phyloP scores from a whole-genome alignment of 2,888 invertebrate species.

The Cerceris rybyensis region DNA sequence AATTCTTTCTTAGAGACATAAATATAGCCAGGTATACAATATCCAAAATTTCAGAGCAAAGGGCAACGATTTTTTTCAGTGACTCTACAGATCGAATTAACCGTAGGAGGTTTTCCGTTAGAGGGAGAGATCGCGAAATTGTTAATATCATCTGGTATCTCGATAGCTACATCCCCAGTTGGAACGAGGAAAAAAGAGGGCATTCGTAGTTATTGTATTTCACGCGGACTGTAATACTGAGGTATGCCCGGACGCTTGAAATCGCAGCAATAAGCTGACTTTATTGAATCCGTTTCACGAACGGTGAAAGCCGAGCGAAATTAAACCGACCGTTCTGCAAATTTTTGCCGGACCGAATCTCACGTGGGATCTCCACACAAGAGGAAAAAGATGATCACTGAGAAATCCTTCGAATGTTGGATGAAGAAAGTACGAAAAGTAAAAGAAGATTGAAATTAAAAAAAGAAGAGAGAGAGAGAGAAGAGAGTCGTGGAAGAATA shows the following conservation, averaged over 20 bases:
- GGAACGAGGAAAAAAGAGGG: background rate
- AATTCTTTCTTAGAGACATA: background rate
- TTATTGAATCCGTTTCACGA: slow-evolving; percentile 16
- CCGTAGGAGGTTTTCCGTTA: background rate
- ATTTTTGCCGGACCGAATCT: slow-evolving; percentile 11
- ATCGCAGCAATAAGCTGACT: slow-evolving; percentile 15
- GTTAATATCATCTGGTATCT: background rate
- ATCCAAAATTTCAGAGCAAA: too few relatives aligned
- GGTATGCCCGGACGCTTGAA: background rate
- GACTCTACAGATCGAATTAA: too few relatives aligned
- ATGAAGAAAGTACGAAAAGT: too few relatives aligned
- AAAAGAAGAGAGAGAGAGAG: slow-evolving; percentile 2
- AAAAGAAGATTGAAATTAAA: slow-evolving; percentile 27
- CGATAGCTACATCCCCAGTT: background rate
- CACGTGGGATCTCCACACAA: too few relatives aligned
- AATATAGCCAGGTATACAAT: too few relatives aligned
- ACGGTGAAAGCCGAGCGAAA: slow-evolving; percentile 9
- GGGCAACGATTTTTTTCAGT: too few relatives aligned
- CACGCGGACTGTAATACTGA: background rate
- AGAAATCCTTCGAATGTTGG: too few relatives aligned
- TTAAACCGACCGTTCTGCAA: slow-evolving; percentile 21
- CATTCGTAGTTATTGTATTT: background rate
- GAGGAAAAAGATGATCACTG: too few relatives aligned
- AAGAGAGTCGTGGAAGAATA: background rate
- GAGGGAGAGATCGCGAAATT: background rate